Conservation (phyloP, 2,797 vertebrate genomes). For the Anguilla marmorata region DNA sequence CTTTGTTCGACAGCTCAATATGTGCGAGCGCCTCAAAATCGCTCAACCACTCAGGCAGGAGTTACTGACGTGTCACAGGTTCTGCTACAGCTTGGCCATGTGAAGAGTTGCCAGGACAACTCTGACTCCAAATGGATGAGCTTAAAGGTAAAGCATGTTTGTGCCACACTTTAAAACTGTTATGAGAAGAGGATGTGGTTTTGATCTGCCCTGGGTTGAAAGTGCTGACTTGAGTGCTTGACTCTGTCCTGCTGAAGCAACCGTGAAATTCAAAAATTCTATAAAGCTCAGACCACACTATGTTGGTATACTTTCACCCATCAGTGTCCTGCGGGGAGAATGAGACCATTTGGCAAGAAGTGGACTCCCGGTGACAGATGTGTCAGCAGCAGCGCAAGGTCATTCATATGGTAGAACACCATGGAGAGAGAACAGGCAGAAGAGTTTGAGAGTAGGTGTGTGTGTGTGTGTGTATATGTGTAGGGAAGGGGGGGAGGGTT, state of each 20-base stretch:
- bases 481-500: too few relatives aligned
- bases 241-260: too few relatives aligned
- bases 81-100: constrained; percentile 42
- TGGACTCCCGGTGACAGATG: constrained; percentile 43
- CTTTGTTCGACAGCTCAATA: too few relatives aligned
- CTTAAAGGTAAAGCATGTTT: constrained; percentile 42
- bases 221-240: not conserved
- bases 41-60: not conserved
- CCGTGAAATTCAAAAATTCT: too few relatives aligned
- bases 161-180: not conserved
- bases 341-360: constrained; percentile 48
- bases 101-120: constrained; percentile 42
- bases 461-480: too few relatives aligned
- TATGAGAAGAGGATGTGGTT: not conserved
- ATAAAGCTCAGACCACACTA: not conserved
- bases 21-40: too few relatives aligned
- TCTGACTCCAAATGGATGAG: constrained; percentile 46
- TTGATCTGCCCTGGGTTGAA: not conserved
- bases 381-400: constrained; percentile 49
- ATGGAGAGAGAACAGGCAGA: too few relatives aligned
- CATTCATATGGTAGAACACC: constrained; percentile 46
- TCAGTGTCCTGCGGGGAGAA: constrained; percentile 44
- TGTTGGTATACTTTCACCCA: not conserved
- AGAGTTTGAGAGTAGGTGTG: too few relatives aligned
- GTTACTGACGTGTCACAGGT: constrained; percentile 42